Evolutionary conservation across 2,797 vertebrate species (phyloP).

Genomic region (Platyrinchus mystaceus): DNA sequence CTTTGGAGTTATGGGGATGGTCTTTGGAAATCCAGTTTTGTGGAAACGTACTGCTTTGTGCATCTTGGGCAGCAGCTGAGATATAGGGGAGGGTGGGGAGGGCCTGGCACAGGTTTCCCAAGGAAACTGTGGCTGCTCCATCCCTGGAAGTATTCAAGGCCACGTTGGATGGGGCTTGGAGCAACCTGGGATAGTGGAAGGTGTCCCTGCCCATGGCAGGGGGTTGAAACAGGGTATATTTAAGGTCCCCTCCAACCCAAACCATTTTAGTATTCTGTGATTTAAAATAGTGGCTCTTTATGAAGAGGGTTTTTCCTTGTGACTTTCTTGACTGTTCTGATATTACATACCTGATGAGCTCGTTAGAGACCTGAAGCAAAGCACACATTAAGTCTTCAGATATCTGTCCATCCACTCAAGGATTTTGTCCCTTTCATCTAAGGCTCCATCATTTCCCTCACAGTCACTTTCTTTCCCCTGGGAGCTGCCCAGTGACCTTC

Average conservation of each 20-base stretch:
- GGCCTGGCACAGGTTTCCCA: neutral
- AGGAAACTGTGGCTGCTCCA: neutral
- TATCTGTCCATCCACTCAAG: neutral
- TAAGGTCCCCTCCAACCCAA: neutral
- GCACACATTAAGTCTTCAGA: neutral
- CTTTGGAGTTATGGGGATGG: neutral
- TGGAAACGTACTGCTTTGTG: neutral
- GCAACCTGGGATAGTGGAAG: accelerated
- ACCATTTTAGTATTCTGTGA: neutral
- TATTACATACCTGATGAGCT: neutral
- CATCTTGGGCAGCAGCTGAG: neutral
- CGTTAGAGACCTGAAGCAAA: neutral
- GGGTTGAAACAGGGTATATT: neutral
- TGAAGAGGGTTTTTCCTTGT: neutral
- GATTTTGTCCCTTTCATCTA: neutral
- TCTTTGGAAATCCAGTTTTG: neutral
- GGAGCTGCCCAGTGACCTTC: neutral
- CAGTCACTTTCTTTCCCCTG: neutral
- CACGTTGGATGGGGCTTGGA: neutral
- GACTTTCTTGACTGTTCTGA: neutral
- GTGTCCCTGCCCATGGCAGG: neutral
- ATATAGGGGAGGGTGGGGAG: neutral
- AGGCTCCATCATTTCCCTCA: neutral
- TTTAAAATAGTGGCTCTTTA: neutral
- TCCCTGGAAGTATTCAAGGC: neutral